A percentile compares a stretch with the other conserved stretches of the same genome.
These are phyloP conservation scores for Hippocampus comes DNA, from an alignment of 2,113 vertebrate genomes.

Conservation along the genomic window DNA sequence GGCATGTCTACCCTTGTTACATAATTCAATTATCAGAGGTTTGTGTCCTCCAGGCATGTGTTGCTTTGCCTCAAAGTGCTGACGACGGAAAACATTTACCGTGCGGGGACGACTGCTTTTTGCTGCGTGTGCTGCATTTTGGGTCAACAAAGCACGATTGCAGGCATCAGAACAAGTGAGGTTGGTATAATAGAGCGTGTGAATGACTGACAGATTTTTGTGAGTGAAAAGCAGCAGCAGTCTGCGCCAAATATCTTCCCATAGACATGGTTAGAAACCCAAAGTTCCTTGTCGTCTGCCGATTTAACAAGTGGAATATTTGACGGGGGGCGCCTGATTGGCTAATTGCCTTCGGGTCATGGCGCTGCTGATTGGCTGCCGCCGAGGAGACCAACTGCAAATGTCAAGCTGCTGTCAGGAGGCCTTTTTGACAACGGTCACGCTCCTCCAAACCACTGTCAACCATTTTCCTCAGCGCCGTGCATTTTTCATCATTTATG, in stretches of 20 bases:
- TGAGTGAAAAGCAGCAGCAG: background rate
- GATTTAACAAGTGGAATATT: background rate
- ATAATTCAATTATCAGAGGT: background rate
- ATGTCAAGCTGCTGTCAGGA: too few species aligned
- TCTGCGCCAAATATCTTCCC: background rate
- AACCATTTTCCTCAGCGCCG: too few species aligned
- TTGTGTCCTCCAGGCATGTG: background rate
- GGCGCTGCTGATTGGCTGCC: too few species aligned
- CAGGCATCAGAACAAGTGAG: background rate
- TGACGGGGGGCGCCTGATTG: background rate
- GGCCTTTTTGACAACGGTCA: too few species aligned
- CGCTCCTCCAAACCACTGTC: too few species aligned
- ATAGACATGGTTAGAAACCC: background rate
- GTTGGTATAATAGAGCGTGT: background rate
- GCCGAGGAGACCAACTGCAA: too few species aligned
- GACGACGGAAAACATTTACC: background rate
- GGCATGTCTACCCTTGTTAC: background rate
- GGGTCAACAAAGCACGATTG: background rate
- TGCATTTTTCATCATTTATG: too few species aligned
- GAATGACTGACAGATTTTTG: slow-evolving; percentile 18
- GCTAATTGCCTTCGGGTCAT: too few species aligned
- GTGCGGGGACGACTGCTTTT: background rate
- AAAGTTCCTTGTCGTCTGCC: background rate
- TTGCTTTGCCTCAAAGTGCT: background rate
- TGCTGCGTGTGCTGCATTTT: background rate